Base-by-base conservation (phyloP, 2,113 vertebrate species). In the Electrona antarctica region DNA sequence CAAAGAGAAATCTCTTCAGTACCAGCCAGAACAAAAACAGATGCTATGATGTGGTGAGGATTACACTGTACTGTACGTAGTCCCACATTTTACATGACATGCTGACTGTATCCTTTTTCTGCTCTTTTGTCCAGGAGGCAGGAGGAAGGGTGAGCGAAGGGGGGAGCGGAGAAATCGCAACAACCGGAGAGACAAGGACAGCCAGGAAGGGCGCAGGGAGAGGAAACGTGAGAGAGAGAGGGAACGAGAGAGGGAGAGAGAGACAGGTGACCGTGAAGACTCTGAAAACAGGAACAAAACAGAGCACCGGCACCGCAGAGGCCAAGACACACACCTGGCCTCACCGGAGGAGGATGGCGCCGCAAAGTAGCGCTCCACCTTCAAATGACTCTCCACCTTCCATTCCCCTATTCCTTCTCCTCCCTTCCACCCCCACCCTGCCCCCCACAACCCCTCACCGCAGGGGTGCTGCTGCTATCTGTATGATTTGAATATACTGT, bases 391-490 rank as follows among this genome's bases (percentile, higher is more conserved):
- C 74, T 72, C 60, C 52, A 50, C 2, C 69, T 46, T 71, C 73
- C 49, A 12, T 60, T 70, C 74, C 64, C 81, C 77, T 67, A 52
- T 68, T 69, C 73, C 69, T 67, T 68, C 70, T 57, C 46, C 74
- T 73, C 75, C 74, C 60, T 29, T 52, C 50, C 71, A 50, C 28
- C 33, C 66, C 64, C 72, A 69, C 52, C 69, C 74, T 72, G 64
- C 54, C 85, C 84, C 86, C 81, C 75, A 84, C 68, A 71, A 65
- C 89, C 88, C 87, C 90, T 84, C 57, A 67, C 68, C 73, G 81
- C 73, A 85, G 91, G 90, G 92, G 90, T 92, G 91, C 95, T 95
- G 97, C 96, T 98, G 97, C 97, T 98, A 97, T 94, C 92, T 95
- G 90, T 93, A 90, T 84, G 86, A 91, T 91, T 92, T 92, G 83